Evolutionary conservation across 2,797 vertebrate genomes (phyloP).

Genomic region (Pantherophis vulpinus): DNA sequence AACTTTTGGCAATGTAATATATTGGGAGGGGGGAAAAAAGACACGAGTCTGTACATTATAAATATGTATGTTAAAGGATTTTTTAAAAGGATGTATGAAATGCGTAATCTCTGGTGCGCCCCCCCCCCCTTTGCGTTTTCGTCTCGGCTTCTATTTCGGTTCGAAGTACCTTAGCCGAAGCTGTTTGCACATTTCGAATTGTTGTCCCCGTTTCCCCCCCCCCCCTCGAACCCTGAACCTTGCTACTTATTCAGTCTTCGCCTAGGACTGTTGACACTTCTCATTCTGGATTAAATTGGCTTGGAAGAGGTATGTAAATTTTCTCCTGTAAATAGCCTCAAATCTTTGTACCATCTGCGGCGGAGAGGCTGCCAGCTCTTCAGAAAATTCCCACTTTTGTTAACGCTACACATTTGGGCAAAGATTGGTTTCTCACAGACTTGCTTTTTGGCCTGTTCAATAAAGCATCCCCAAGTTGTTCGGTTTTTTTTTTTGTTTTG

Average conservation of each 20-base stretch:
- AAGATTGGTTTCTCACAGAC: constrained; percentile 23
- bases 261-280: constrained; percentile 31
- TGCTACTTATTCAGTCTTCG: constrained; percentile 3
- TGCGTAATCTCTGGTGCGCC: constrained; percentile 43
- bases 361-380: not conserved
- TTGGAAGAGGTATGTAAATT: constrained; percentile 21
- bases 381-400: constrained; percentile 41
- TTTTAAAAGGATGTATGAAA: constrained; percentile 73
- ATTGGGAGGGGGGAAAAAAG: constrained; percentile 30
- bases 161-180: constrained; percentile 32
- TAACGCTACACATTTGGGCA: constrained; percentile 41
- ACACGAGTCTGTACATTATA: constrained; percentile 55
- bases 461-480: constrained; percentile 54
- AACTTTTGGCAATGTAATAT: constrained; percentile 76
- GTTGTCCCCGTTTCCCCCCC: not conserved
- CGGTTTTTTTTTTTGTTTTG: too few relatives aligned
- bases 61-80: constrained; percentile 74
- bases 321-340: constrained; percentile 18
- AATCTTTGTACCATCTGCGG: constrained; percentile 16
- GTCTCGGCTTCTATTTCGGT: constrained; percentile 37
- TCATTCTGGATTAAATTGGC: not conserved
- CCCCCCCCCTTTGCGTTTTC: constrained; percentile 25
- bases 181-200: not conserved
- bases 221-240: constrained; percentile 18
- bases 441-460: constrained; percentile 49